phyloP scores from a whole-genome alignment of 1,140 invertebrate genomes.

The Bombus cullumanus region DNA sequence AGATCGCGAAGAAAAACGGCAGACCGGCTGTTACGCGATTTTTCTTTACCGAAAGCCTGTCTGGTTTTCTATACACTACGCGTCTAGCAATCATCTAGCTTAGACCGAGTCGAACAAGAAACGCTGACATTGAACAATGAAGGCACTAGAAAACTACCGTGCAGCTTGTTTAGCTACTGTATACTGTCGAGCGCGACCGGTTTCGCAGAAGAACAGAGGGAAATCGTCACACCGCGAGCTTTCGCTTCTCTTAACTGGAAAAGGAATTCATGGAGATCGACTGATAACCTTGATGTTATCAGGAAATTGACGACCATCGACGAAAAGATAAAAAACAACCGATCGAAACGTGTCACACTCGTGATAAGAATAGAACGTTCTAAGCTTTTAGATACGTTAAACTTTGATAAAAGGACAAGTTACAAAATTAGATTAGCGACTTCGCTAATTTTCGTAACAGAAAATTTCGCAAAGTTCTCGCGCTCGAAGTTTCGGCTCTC shows the following conservation, averaged over 20 bases:
- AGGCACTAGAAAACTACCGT: no score
- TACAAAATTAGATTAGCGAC: not conserved
- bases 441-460: not conserved
- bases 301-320: not conserved
- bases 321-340: slow-evolving; percentile 3
- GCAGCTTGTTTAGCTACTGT: not conserved
- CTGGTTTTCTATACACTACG: no score
- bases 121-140: not conserved
- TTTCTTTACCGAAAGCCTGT: no score
- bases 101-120: not conserved
- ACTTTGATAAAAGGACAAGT: not conserved
- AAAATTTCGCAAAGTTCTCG: not conserved
- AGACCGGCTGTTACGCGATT: no score
- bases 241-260: not conserved
- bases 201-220: not conserved
- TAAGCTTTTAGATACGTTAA: not conserved
- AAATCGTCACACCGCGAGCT: not conserved
- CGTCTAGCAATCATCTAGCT: no score
- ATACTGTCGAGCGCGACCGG: not conserved
- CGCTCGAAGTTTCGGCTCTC: not conserved
- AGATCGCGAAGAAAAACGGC: no score
- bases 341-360: not conserved
- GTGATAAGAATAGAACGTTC: not conserved
- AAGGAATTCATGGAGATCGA: not conserved
- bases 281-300: not conserved